These are phyloP conservation scores for Sebastes diaconus DNA, from an alignment of 2,797 vertebrate genomes.

Conservation along the genomic window DNA sequence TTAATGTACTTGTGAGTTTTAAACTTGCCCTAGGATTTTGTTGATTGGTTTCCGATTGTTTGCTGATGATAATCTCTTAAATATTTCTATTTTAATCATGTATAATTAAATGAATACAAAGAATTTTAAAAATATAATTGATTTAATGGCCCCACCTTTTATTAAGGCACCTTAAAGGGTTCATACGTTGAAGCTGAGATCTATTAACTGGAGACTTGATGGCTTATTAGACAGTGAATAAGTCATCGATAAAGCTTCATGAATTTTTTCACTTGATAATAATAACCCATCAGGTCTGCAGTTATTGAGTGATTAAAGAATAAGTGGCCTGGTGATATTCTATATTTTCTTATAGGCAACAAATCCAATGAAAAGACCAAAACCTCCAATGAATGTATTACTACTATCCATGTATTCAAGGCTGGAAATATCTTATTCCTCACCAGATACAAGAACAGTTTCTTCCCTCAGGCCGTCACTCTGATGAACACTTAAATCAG, in stretches of 20 bases:
- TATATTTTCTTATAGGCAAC: not conserved
- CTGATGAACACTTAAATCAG: too few relatives aligned
- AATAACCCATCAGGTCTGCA: not conserved
- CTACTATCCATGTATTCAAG: not conserved
- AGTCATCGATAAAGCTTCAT: not conserved
- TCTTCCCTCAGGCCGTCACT: too few relatives aligned
- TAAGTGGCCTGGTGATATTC: not conserved
- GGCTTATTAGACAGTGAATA: not conserved
- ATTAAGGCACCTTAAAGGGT: not conserved
- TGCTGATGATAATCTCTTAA: conserved; percentile 4
- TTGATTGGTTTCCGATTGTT: not conserved
- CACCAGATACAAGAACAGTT: too few relatives aligned
- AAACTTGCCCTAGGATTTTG: not conserved
- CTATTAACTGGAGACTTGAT: not conserved
- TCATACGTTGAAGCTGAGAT: not conserved
- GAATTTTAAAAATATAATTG: not conserved
- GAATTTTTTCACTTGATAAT: not conserved
- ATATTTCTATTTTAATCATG: not conserved
- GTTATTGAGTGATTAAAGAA: not conserved
- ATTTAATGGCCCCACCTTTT: not conserved
- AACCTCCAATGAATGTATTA: not conserved
- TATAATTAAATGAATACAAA: not conserved
- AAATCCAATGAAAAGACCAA: not conserved
- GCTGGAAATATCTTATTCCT: not conserved
- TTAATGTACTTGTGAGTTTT: not conserved